These are phyloP conservation scores for Festucalex cinctus DNA, from an alignment of 2,113 vertebrate genomes.

Conservation along the genomic window DNA sequence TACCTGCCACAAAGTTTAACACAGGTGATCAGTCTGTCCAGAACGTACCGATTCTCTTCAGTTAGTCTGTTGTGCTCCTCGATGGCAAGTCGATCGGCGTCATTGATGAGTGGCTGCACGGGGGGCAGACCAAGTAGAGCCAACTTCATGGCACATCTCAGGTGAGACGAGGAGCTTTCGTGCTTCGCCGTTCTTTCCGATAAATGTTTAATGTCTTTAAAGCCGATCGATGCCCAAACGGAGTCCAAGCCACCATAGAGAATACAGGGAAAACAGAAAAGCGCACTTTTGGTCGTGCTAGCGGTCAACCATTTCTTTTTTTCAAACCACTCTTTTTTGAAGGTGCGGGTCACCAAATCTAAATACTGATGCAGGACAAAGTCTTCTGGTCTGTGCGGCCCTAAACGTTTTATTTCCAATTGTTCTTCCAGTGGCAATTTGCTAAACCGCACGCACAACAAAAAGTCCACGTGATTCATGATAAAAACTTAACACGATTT, in stretches of 20 bases:
- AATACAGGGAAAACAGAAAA: constrained; percentile 4
- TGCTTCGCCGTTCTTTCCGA: constrained; percentile 4
- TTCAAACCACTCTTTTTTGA: constrained; percentile 9
- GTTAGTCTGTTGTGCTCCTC: neutral
- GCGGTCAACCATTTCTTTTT: constrained; percentile 7
- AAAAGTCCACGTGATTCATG: constrained; percentile 5
- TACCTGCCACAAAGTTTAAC: constrained; percentile 10
- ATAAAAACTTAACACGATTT: neutral
- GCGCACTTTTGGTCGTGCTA: constrained; percentile 1
- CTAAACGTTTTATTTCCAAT: constrained; percentile 8
- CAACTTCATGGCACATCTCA: constrained; percentile 10
- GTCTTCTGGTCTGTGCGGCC: constrained; percentile 11
- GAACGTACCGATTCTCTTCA: neutral
- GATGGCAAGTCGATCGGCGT: neutral
- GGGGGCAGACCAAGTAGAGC: neutral
- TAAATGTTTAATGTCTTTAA: constrained; percentile 6
- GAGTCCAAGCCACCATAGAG: constrained; percentile 3
- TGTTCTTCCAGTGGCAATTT: constrained; percentile 3
- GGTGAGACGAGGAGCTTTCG: constrained; percentile 7
- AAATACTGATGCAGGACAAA: constrained; percentile 3
- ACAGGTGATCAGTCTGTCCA: neutral
- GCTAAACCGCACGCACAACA: neutral
- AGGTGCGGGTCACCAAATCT: constrained; percentile 8
- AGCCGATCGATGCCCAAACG: neutral
- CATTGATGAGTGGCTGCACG: neutral